These are phyloP conservation scores for Pandion haliaetus DNA, from an alignment of 2,113 vertebrate species.

Conservation along the genomic window DNA sequence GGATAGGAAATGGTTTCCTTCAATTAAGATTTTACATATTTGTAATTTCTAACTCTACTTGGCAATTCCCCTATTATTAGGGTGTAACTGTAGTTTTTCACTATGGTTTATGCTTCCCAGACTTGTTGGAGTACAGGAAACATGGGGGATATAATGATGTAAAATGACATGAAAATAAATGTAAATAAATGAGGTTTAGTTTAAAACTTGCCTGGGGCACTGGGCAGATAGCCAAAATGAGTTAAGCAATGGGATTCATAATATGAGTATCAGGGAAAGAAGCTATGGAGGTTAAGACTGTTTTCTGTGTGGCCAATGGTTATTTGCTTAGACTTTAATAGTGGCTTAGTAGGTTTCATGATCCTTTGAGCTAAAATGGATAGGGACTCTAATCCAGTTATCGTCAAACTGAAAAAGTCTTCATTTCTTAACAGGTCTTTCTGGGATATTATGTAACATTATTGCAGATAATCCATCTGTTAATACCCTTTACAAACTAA, in stretches of 20 bases:
- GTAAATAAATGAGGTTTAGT: slow-evolving; percentile 55
- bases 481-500: background rate
- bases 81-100: background rate
- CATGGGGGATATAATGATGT: background rate
- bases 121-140: slow-evolving; percentile 9
- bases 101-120: background rate
- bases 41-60: background rate
- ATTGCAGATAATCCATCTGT: background rate
- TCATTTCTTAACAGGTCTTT: background rate
- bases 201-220: slow-evolving; percentile 30
- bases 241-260: slow-evolving; percentile 15
- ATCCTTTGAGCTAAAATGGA: background rate
- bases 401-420: background rate
- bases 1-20: background rate
- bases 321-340: slow-evolving; percentile 28
- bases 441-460: background rate
- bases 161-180: slow-evolving; percentile 50
- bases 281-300: background rate
- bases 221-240: slow-evolving; percentile 39
- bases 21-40: background rate
- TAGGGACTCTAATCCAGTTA: background rate
- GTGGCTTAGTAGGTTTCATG: background rate
- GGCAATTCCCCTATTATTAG: background rate
- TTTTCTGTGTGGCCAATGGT: slow-evolving; percentile 9
- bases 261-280: background rate